Evolutionary conservation across 2,888 invertebrate species (phyloP).

Genomic region (Lasioglossum figueresi): DNA sequence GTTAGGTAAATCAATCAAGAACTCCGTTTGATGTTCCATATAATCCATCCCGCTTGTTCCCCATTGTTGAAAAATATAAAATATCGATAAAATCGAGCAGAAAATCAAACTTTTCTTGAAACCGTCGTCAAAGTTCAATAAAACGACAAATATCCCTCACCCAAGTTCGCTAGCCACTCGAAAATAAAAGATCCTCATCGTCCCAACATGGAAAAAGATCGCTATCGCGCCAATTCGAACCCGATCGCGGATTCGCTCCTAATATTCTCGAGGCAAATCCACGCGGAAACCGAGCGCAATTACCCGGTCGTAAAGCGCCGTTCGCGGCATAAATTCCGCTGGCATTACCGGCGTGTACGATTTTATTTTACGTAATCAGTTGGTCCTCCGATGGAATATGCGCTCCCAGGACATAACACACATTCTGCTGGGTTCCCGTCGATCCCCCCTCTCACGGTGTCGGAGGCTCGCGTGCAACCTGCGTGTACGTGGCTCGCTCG

Average conservation of each 20-base stretch:
- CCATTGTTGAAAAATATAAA: not conserved
- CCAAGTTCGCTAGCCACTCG: not conserved
- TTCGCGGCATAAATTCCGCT: conserved; percentile 52
- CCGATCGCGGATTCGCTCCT: not conserved
- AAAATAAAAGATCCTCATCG: not conserved
- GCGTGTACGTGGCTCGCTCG: conserved; percentile 56
- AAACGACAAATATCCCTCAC: not conserved
- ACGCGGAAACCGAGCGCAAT: conserved; percentile 38
- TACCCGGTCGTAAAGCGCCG: conserved; percentile 42
- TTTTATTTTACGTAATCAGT: conserved; percentile 68
- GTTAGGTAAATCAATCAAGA: not conserved
- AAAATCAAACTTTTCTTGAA: not conserved
- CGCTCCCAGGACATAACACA: conserved; percentile 53
- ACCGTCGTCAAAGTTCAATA: not conserved
- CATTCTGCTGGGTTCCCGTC: conserved; percentile 23
- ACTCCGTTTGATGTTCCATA: not conserved
- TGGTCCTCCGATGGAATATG: conserved; percentile 51
- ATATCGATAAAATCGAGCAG: not conserved
- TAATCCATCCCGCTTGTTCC: not conserved
- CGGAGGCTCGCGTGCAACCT: conserved; percentile 63
- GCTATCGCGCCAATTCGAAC: not conserved
- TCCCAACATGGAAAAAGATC: not conserved
- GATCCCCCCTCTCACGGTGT: conserved; percentile 26
- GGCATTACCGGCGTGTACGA: conserved; percentile 52
- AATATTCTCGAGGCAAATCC: not conserved